phyloP scores from a whole-genome alignment of 2,888 invertebrate genomes.

The Agonum fuliginosum region DNA sequence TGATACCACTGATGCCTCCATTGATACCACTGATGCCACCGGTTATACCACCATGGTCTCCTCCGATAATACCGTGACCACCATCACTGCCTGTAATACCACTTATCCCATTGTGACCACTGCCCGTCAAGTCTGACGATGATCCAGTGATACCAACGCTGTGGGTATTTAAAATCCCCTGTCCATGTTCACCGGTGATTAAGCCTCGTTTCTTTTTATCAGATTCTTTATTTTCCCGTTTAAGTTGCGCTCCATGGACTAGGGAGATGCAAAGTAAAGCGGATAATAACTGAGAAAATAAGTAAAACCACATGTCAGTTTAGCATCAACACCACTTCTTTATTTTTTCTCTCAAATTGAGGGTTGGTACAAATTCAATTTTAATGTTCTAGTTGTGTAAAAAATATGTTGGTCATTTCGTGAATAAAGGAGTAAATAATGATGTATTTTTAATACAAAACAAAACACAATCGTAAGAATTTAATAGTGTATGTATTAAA shows the following conservation, averaged over 20 bases:
- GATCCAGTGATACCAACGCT: neutral
- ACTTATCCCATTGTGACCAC: neutral
- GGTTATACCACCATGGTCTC: neutral
- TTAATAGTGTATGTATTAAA: too few species aligned
- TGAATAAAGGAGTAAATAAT: too few species aligned
- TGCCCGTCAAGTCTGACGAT: neutral
- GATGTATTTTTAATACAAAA: too few species aligned
- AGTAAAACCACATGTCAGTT: neutral
- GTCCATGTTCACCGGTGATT: neutral
- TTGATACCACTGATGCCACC: neutral
- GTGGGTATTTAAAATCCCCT: constrained; percentile 24
- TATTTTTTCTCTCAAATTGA: too few species aligned
- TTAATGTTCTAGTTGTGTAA: too few species aligned
- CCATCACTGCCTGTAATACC: neutral
- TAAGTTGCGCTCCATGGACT: constrained; percentile 19
- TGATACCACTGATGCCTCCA: neutral
- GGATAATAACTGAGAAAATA: constrained; percentile 14
- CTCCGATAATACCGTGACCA: constrained; percentile 4
- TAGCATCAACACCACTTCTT: too few species aligned
- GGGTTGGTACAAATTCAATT: too few species aligned
- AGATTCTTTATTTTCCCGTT: constrained; percentile 38
- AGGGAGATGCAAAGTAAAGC: neutral
- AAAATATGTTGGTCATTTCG: too few species aligned
- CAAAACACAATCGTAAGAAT: too few species aligned
- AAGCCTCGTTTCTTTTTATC: constrained; percentile 47